Evolutionary conservation across 2,888 invertebrate genomes (phyloP).

Genomic region (Epirrhoe tristata): DNA sequence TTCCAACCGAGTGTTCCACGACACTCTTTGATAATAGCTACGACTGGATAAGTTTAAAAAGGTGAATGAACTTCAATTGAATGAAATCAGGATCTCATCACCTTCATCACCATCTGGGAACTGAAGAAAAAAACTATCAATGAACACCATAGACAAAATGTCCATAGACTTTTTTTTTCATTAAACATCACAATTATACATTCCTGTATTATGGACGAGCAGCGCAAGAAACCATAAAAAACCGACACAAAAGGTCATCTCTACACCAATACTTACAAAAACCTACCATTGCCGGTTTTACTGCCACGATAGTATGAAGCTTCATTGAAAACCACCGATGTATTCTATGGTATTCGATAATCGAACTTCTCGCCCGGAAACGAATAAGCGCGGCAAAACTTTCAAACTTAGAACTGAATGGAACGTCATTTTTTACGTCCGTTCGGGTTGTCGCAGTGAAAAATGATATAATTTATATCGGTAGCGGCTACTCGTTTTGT

Average conservation of each 20-base stretch:
- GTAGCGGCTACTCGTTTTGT: constrained; percentile 85
- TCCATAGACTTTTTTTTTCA: constrained; percentile 39
- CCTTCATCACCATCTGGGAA: constrained; percentile 13
- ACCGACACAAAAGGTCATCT: constrained; percentile 53
- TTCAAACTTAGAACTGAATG: constrained; percentile 82
- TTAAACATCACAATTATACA: constrained; percentile 62
- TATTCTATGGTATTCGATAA: constrained; percentile 31
- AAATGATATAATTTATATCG: constrained; percentile 86
- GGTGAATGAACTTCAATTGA: not conserved
- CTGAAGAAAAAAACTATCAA: constrained; percentile 36
- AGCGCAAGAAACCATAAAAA: constrained; percentile 63
- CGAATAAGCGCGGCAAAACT: constrained; percentile 83
- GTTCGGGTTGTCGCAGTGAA: constrained; percentile 83
- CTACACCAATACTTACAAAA: constrained; percentile 25
- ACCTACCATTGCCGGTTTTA: constrained; percentile 4
- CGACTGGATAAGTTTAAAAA: not conserved
- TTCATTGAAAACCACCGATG: constrained; percentile 39
- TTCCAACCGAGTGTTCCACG: no score
- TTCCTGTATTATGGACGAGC: constrained; percentile 53
- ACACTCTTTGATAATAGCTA: no score
- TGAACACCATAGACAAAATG: constrained; percentile 39
- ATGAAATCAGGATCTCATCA: constrained; percentile 7
- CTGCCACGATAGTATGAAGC: not conserved
- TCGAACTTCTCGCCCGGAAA: constrained; percentile 79
- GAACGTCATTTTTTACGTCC: constrained; percentile 83